Percentiles rank a stretch among this genome's conserved stretches.
phyloP scores from a whole-genome alignment of 2,113 vertebrate genomes.

The Hippocampus mohnikei region DNA sequence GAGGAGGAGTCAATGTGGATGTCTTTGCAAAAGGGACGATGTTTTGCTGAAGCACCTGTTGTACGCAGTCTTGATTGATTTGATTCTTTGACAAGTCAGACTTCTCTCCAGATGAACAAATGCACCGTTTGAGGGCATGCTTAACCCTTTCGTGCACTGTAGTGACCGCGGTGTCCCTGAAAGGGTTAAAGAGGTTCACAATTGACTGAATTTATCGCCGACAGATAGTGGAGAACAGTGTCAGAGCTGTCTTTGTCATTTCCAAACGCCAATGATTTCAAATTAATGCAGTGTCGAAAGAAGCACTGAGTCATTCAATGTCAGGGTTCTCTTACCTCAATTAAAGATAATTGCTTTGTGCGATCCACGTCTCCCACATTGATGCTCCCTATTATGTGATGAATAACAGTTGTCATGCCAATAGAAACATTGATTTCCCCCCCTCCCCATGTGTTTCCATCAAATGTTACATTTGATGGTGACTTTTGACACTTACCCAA shows the following conservation, averaged over 20 bases:
- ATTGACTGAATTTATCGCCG: background rate
- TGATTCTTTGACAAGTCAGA: no score
- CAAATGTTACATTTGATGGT: conserved; percentile 20
- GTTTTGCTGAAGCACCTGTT: conserved; percentile 26
- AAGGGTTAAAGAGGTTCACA: background rate
- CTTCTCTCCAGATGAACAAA: no score
- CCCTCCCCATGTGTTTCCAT: conserved; percentile 11
- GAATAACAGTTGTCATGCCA: conserved; percentile 50
- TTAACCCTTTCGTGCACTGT: no score
- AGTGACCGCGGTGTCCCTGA: no score
- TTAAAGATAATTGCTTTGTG: conserved; percentile 62
- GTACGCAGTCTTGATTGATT: background rate
- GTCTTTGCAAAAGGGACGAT: conserved; percentile 27
- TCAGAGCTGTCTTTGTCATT: conserved; percentile 17
- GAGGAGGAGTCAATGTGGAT: conserved; percentile 44
- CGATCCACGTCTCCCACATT: conserved; percentile 59
- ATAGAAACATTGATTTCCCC: conserved; percentile 12
- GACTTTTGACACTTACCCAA: conserved; percentile 4
- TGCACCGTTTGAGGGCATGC: no score
- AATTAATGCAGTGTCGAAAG: conserved; percentile 19
- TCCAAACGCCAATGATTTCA: conserved; percentile 33
- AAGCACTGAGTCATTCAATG: conserved; percentile 46
- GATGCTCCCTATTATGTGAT: conserved; percentile 38
- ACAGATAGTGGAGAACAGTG: no score
- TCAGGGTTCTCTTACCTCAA: conserved; percentile 50